Conservation (phyloP, 2,888 invertebrate genomes). For the Leistus spinibarbis region DNA sequence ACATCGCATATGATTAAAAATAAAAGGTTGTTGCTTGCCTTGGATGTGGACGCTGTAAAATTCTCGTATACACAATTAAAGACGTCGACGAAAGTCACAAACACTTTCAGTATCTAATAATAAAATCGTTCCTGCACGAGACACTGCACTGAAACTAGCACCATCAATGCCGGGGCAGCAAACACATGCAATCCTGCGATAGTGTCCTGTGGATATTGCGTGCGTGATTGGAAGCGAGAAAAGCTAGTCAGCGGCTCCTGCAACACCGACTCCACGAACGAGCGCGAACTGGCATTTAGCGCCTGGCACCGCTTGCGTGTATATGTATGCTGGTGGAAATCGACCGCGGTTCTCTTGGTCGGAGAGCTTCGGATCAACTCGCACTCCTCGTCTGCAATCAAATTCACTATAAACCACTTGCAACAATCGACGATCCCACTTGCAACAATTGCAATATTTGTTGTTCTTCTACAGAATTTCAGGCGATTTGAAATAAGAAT, state of each 20-base stretch:
- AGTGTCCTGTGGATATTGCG: neutral
- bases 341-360: neutral
- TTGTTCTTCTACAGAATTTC: no score
- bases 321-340: constrained; percentile 13
- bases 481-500: no score
- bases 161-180: neutral
- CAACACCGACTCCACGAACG: neutral
- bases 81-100: neutral
- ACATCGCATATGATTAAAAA: constrained; percentile 13
- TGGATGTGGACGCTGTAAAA: neutral
- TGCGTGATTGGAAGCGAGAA: neutral
- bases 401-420: neutral
- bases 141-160: neutral
- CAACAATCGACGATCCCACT: neutral
- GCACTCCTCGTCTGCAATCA: constrained; percentile 1
- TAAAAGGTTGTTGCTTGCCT: constrained; percentile 22
- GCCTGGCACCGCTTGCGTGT: constrained; percentile 5
- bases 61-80: neutral
- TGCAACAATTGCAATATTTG: neutral
- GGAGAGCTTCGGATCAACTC: constrained; percentile 3
- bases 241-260: neutral
- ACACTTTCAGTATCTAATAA: neutral
- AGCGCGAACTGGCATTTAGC: constrained; percentile 12
- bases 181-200: neutral
- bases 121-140: neutral